Evolutionary conservation across 1,140 invertebrate genomes (phyloP), one percentile per base, ranked within the genome.

Genomic region (Hesperophylax magnus): DNA sequence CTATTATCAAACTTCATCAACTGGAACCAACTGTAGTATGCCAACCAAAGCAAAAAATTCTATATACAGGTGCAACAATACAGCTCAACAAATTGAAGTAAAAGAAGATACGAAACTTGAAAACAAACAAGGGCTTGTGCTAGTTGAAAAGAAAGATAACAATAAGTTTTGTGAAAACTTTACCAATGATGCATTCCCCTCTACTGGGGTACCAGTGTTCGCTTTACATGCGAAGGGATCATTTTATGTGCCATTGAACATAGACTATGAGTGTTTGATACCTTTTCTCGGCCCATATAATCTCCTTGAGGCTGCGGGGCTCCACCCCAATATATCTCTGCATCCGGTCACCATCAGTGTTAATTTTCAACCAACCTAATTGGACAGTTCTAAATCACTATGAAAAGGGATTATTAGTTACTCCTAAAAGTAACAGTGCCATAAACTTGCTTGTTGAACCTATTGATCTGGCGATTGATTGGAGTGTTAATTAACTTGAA

Each of bases 301-400:
- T 87, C 86, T 92, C 53, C 84, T 92, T 39, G 91, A 92, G 79
- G 89, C 91, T 39, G 87, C 90, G 72, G 91, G 92, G 31, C 90
- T 90, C 74, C 89, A 92, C 0, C 90, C 92, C 3, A 90, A 93
- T 11, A 91, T 93, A 6, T 92, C 96, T 9, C 91, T 98, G 18
- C 97, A 98, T 90, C 97, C 97, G 3, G 95, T 98, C 71, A 97
- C 95, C 20, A 97, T 98, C 80, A 96, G 95, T 85, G 96, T 98
- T 1, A 97, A 96, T 87, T 97, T 97, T 85, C 86, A 88, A 79
- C 88, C 78, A 47, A 47, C 39, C 39, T 47, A 47, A 47, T 1
- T 47, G 39, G 39, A 47, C 39, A 47, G 8, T 2, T 47, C 9
- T 47, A 34, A 34, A 34, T 47, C 11, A 47, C 11, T 47, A 3